Conservation (phyloP, 2,888 invertebrate genomes). For the Noctua janthina region DNA sequence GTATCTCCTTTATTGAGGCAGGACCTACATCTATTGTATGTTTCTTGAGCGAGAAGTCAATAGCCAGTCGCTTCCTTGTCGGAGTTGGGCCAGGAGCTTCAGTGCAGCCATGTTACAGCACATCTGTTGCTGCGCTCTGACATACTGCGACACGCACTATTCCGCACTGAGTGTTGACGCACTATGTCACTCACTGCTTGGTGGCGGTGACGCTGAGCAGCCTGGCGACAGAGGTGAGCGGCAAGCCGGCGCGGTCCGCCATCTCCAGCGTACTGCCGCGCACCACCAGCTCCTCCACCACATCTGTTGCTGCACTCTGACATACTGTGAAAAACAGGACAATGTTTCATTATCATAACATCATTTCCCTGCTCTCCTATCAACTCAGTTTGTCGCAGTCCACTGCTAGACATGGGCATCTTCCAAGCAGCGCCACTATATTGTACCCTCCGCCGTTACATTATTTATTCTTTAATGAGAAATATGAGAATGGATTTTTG, state of each 20-base stretch:
- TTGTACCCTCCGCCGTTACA: not conserved
- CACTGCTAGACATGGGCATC: not conserved
- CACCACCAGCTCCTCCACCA: constrained; percentile 83
- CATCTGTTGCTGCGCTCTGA: not conserved
- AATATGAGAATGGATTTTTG: not conserved
- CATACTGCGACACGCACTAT: not conserved
- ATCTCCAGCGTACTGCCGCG: constrained; percentile 82
- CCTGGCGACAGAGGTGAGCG: constrained; percentile 77
- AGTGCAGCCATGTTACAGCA: not conserved
- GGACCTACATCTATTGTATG: not conserved
- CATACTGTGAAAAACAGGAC: constrained; percentile 78
- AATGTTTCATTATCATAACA: not conserved
- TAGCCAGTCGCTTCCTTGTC: not conserved
- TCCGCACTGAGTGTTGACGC: not conserved
- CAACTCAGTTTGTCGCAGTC: not conserved
- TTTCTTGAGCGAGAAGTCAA: not conserved
- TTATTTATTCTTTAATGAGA: not conserved
- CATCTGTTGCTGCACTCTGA: constrained; percentile 80
- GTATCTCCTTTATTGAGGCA: not conserved
- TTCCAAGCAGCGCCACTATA: not conserved
- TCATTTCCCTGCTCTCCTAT: not conserved
- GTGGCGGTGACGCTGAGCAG: constrained; percentile 71
- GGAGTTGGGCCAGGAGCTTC: not conserved
- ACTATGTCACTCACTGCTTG: constrained; percentile 73
- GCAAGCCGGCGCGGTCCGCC: constrained; percentile 79